Evolutionary conservation across 2,113 vertebrate genomes (phyloP).

Genomic region (Phylloscopus trochiloides): DNA sequence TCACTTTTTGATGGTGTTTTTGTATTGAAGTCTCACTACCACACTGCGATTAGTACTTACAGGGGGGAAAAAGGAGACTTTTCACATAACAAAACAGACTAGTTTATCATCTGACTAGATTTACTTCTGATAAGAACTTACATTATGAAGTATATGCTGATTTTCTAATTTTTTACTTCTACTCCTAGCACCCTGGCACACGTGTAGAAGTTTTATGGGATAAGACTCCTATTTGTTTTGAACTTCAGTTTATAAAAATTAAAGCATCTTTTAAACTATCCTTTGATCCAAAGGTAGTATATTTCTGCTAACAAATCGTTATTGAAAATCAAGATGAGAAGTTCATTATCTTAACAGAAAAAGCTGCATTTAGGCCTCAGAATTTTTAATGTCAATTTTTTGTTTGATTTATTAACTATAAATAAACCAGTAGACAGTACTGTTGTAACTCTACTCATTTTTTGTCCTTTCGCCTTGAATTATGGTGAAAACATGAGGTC

Average conservation of each 20-base stretch:
- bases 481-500: background rate
- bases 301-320: background rate
- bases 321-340: background rate
- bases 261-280: background rate
- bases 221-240: background rate
- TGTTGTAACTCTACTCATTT: background rate
- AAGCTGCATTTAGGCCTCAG: background rate
- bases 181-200: background rate
- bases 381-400: background rate
- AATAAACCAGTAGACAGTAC: background rate
- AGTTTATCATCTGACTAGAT: background rate
- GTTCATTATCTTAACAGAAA: background rate
- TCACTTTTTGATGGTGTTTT: background rate
- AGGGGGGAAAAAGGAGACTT: background rate
- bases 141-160: background rate
- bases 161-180: background rate
- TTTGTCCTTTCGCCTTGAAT: background rate
- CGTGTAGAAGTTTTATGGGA: accelerated
- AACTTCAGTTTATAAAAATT: background rate
- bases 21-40: background rate
- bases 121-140: background rate
- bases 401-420: background rate
- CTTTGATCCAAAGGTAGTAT: background rate
- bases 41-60: background rate
- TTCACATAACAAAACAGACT: background rate